phyloP scores from a whole-genome alignment of 2,113 vertebrate genomes.

The Myodes glareolus region DNA sequence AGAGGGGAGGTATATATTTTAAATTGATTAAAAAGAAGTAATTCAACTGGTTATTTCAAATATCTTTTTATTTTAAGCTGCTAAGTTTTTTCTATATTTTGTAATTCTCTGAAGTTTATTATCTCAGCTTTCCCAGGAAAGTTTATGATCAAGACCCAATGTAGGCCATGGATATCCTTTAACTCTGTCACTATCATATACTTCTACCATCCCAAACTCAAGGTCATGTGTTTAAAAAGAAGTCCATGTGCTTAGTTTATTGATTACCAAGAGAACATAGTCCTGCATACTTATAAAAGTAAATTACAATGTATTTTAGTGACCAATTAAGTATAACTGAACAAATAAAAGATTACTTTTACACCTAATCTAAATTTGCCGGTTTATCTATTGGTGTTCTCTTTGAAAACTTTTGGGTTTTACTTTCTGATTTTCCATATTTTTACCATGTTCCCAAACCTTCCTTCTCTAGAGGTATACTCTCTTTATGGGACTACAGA shows the following conservation, averaged over 20 bases:
- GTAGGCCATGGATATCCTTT: neutral
- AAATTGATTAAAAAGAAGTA: neutral
- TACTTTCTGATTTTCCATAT: neutral
- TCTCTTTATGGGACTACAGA: neutral
- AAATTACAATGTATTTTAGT: neutral
- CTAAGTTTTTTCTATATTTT: neutral
- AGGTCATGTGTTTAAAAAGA: neutral
- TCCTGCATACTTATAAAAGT: constrained; percentile 7
- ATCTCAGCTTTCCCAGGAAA: neutral
- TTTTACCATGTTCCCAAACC: neutral
- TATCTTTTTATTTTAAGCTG: neutral
- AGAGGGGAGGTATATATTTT: neutral
- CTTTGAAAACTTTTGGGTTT: neutral
- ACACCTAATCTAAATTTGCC: neutral
- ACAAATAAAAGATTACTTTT: constrained; percentile 10
- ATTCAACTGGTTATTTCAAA: neutral
- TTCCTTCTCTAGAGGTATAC: neutral
- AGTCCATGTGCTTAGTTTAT: neutral
- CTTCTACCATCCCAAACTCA: neutral
- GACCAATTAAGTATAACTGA: constrained; percentile 14
- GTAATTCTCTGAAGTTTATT: constrained; percentile 2
- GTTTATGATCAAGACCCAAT: neutral
- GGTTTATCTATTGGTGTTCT: constrained; percentile 19
- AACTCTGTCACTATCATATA: neutral
- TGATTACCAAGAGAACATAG: neutral